Percentiles rank a stretch among this genome's conserved stretches.
phyloP scores from a whole-genome alignment of 2,113 vertebrate species.

The Pomatorhinus ruficollis region DNA sequence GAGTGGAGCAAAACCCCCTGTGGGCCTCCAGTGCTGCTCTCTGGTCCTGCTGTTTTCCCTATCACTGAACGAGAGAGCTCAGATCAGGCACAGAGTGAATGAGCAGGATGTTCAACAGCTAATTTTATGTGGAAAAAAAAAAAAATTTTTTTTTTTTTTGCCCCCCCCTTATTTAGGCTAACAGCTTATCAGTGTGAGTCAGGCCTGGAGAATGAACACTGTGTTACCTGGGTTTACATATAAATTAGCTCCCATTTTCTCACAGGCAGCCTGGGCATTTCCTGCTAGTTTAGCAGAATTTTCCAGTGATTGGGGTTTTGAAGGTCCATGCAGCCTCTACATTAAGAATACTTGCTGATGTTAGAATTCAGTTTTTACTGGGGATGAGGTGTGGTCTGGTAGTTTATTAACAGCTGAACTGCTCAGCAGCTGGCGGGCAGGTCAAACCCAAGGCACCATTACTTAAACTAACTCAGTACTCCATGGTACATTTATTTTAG shows the following conservation, averaged over 20 bases:
- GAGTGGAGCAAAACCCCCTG: neutral
- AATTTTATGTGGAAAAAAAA: neutral
- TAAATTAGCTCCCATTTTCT: slow-evolving; percentile 9
- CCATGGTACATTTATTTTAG: neutral
- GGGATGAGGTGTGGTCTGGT: neutral
- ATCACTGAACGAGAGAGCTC: neutral
- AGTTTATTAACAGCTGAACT: neutral
- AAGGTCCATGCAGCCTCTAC: neutral
- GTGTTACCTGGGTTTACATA: neutral
- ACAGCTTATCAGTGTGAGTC: slow-evolving; percentile 26
- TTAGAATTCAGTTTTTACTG: neutral
- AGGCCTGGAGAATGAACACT: neutral
- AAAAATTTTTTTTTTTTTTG: too few relatives aligned
- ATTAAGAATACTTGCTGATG: neutral
- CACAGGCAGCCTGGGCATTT: neutral
- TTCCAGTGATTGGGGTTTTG: neutral
- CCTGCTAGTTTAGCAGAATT: neutral
- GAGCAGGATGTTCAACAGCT: slow-evolving; percentile 11
- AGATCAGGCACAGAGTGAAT: neutral
- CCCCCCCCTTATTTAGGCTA: neutral
- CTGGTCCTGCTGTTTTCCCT: neutral
- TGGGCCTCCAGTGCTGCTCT: neutral
- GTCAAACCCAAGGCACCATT: neutral
- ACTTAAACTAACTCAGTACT: neutral
- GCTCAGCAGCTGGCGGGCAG: neutral